Percentiles rank a stretch among this genome's conserved stretches.
Conservation (phyloP, 2,888 invertebrate genomes). For the Luperina testacea region DNA sequence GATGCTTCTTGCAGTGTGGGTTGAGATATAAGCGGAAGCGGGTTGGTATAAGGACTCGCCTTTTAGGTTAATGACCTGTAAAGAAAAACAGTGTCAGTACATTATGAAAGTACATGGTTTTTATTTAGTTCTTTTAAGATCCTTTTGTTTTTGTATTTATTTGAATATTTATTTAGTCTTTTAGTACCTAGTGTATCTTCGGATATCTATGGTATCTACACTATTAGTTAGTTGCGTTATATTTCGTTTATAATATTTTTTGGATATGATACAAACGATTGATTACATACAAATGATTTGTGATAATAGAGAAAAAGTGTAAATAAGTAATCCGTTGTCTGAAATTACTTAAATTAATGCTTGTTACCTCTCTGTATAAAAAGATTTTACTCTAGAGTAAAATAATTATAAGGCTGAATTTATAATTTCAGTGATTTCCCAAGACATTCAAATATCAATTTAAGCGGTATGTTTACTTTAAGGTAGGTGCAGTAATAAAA, state of each 20-base stretch:
- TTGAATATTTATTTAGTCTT: no score
- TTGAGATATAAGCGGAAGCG: constrained; percentile 40
- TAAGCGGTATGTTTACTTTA: background rate
- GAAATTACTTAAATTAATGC: background rate
- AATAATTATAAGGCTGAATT: background rate
- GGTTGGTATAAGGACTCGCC: background rate
- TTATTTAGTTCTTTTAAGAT: background rate
- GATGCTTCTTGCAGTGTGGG: constrained; percentile 66
- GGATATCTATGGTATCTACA: no score
- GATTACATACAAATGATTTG: background rate
- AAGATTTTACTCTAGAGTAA: background rate
- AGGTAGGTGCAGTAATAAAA: background rate
- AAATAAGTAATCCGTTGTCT: background rate
- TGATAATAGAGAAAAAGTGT: background rate
- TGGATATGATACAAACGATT: no score
- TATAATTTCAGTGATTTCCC: background rate
- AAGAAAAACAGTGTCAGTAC: background rate
- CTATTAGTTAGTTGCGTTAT: no score
- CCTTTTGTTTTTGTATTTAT: no score
- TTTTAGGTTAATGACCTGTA: background rate
- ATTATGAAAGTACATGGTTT: background rate
- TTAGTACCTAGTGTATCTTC: no score
- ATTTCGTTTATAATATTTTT: no score
- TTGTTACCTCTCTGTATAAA: background rate
- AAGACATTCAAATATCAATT: background rate